A percentile compares a stretch with the other conserved stretches of the same genome.
These are phyloP conservation scores for Cyprinodon diabolis DNA, from an alignment of 2,797 vertebrate species.

Conservation along the genomic window DNA sequence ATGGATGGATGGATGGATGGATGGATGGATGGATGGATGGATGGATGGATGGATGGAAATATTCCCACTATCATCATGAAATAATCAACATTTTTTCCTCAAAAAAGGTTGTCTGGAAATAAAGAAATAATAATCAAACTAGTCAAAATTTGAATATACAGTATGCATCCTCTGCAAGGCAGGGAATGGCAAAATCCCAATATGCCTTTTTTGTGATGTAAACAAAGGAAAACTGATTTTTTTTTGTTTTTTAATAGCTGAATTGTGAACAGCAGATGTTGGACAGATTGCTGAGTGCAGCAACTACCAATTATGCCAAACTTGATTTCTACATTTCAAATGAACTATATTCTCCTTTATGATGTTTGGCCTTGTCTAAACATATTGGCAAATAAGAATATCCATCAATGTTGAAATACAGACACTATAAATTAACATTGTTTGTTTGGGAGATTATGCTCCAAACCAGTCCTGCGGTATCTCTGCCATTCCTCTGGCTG, in stretches of 20 bases:
- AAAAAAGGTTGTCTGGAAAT: neutral
- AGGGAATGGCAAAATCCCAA: too few relatives aligned
- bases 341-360: neutral
- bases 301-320: neutral
- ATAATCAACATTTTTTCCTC: neutral
- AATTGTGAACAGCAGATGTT: neutral
- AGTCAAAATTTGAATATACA: neutral
- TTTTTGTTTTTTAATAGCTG: neutral
- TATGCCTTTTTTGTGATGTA: neutral
- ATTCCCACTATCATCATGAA: constrained; percentile 6
- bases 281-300: neutral
- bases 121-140: neutral
- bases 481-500: constrained; percentile 43
- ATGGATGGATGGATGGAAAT: constrained; percentile 15
- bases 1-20: neutral
- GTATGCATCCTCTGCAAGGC: neutral
- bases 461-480: constrained; percentile 25
- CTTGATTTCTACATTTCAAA: neutral
- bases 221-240: neutral
- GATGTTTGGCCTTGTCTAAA: neutral
- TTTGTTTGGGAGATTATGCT: constrained; percentile 26
- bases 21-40: neutral
- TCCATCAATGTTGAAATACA: constrained; percentile 21
- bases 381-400: neutral
- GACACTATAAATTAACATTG: constrained; percentile 25